These are phyloP conservation scores for Platysternon megacephalum DNA, from an alignment of 2,113 vertebrate genomes.

Conservation along the genomic window DNA sequence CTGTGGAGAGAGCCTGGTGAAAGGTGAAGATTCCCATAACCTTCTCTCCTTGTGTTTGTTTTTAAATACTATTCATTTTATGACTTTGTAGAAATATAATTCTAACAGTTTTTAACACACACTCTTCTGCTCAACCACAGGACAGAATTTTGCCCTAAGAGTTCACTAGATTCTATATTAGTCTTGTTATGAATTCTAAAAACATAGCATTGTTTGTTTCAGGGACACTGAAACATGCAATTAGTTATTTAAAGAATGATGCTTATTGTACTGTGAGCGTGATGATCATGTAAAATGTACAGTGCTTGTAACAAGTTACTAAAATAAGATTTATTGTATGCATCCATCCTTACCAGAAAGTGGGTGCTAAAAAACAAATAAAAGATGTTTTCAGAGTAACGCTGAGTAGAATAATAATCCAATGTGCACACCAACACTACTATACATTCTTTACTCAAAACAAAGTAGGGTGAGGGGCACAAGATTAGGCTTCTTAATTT, in stretches of 20 bases:
- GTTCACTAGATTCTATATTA: neutral
- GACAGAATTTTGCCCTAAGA: neutral
- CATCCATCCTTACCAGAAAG: neutral
- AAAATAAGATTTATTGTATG: neutral
- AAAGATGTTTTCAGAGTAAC: neutral
- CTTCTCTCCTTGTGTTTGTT: neutral
- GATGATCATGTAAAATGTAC: neutral
- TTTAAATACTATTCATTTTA: neutral
- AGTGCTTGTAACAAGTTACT: neutral
- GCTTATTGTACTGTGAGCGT: neutral
- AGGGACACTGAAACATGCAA: neutral
- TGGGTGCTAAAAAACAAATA: neutral
- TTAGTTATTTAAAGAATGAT: neutral
- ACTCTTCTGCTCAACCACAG: neutral
- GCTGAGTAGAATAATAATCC: neutral
- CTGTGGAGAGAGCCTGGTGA: neutral
- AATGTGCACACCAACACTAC: rapidly evolving
- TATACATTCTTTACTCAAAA: neutral
- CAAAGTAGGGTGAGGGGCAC: rapidly evolving
- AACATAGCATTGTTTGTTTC: rapidly evolving
- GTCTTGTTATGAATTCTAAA: neutral
- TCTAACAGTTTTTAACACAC: neutral
- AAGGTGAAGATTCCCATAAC: neutral
- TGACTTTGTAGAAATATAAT: neutral
- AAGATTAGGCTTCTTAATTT: neutral